Evolutionary conservation across 2,888 invertebrate species (phyloP), one percentile per base, ranked within the genome.

Genomic region (Pyrgus malvae): DNA sequence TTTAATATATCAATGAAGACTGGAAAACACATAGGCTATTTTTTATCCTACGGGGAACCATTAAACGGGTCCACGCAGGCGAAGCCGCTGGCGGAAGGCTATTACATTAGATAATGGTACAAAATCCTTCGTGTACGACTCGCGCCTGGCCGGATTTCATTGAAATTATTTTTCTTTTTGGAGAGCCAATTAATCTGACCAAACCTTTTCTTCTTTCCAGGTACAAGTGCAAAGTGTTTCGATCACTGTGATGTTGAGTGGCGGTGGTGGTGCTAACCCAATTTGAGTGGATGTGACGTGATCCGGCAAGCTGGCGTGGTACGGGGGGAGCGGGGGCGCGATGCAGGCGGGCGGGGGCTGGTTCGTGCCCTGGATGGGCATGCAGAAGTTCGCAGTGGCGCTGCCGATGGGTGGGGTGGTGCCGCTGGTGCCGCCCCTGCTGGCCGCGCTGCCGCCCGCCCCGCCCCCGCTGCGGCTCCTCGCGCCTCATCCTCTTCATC

Each of bases 261-360:
- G 61, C 68, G 72, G 67, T 69, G 70, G 79, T 74, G 70, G 59
- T 60, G 63, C 70, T 70, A 74, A 11, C 21, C 14, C 23, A 37
- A 25, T 37, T 65, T 66, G 74, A 65, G 72, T 83, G 78, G 68
- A 84, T 85, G 86, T 77, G 83, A 80, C 67, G 66, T 56, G 33
- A 79, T 80, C 67, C 79, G 79, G 82, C 84, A 82, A 71, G 78
- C 88, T 90, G 89, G 90, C 89, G 86, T 90, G 90, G 90, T 89
- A 88, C 89, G 85, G 89, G 70, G 72, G 74, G 67, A 76, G 78
- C 68, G 87, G 85, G 70, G 85, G 82, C 70, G 87, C 86, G 84
- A 86, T 86, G 83, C 85, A 84, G 66, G 87, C 86, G 61, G 88
- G 85, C 56, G 89, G 89, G 42, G 88, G 89, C 74, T 88, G 88